phyloP scores from a whole-genome alignment of 2,797 vertebrate genomes.

The Chaenodraco wilsoni region DNA sequence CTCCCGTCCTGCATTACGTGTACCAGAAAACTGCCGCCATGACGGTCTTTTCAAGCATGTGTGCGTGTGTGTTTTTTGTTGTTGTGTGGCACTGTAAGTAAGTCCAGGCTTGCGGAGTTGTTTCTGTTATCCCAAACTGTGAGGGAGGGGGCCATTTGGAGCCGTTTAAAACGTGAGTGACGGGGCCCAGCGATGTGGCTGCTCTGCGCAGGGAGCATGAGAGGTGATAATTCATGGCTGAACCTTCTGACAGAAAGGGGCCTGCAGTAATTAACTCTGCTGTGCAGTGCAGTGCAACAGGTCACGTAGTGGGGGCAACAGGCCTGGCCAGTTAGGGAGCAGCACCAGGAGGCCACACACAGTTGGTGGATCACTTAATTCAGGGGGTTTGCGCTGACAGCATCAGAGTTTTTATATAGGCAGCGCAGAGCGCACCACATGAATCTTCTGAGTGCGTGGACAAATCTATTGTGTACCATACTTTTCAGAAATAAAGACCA shows the following conservation, averaged over 20 bases:
- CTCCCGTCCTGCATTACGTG: slow-evolving; percentile 55
- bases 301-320: slow-evolving; percentile 55
- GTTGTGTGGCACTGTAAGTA: background rate
- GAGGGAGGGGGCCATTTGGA: slow-evolving; percentile 21
- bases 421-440: slow-evolving; percentile 12
- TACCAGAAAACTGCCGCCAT: slow-evolving; percentile 44
- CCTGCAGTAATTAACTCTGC: slow-evolving; percentile 64
- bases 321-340: slow-evolving; percentile 41
- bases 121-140: slow-evolving; percentile 41
- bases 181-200: slow-evolving; percentile 30
- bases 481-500: slow-evolving; percentile 8
- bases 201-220: slow-evolving; percentile 34
- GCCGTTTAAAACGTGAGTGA: slow-evolving; percentile 45
- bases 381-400: slow-evolving; percentile 59
- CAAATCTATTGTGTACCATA: slow-evolving; percentile 13
- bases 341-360: slow-evolving; percentile 47
- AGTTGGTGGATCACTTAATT: slow-evolving; percentile 67
- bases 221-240: slow-evolving; percentile 76
- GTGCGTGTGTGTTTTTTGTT: slow-evolving; percentile 6
- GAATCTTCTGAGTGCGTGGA: slow-evolving; percentile 6
- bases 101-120: slow-evolving; percentile 22
- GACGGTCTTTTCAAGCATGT: slow-evolving; percentile 15
- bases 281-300: slow-evolving; percentile 54
- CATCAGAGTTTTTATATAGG: slow-evolving; percentile 63
- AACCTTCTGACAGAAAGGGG: slow-evolving; percentile 59